Base-by-base conservation (phyloP, 2,888 invertebrate species). In the Temnothorax unifasciatus region DNA sequence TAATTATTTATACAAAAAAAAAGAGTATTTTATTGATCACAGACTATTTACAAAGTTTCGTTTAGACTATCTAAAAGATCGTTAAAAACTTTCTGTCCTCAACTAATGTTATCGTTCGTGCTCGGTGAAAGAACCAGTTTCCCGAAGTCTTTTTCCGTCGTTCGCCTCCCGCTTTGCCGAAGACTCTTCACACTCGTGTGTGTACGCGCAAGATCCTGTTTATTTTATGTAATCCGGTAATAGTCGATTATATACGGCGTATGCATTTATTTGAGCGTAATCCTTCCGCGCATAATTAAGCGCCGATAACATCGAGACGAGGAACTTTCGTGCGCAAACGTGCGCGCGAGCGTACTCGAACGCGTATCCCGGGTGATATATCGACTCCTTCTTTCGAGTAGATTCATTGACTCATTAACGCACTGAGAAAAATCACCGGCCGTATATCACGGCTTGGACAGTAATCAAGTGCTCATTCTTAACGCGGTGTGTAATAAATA, bases 401-500 rank as follows among this genome's bases (percentile, higher is more conserved):
- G 88, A 90, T 89, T 90, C 90, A 90, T 90, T 90, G 86, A 90
- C 90, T 90, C 90, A 88, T 90, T 90, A 90, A 90, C 86, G 82
- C 79, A 71, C 73, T 74, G 86, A 89, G 90, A 90, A 90, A 90
- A 90, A 90, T 90, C 75, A 57, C 83, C 81, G 86, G 75, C 82
- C 87, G 87, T 90, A 90, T 85, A 89, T 90, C 89, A 90, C 84
- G 76, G 52, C 52, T 52, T 76, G 86, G 79, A 82, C 83, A 81
- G 90, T 90, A 89, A 90, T 90, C 90, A 89, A 90, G 89, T 88
- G 88, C 86, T 88, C 90, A 87, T 87, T 90, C 90, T 89, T 89
- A 87, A 88, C 76, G 88, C 90, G 86, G 74, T 41, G 41, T 68
- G 77, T 76, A 86, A 85, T 90, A 90, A 90, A 90, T 90, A 88